Evolutionary conservation across 2,113 vertebrate species (phyloP).

Genomic region (Agapornis roseicollis): DNA sequence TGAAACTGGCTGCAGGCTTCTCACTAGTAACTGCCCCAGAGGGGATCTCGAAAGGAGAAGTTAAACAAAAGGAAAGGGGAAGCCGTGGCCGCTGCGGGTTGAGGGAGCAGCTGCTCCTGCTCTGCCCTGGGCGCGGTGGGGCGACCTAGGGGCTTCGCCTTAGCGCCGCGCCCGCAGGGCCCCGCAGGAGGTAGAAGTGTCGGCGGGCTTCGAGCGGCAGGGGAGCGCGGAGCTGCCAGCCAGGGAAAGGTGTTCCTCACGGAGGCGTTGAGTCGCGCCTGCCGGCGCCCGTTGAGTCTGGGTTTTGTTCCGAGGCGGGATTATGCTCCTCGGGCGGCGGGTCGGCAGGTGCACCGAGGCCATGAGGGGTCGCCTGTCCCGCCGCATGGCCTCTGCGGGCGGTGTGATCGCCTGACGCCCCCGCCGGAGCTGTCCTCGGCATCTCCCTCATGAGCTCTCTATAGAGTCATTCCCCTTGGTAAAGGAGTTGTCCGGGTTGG

Average conservation of each 20-base stretch:
- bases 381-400: neutral
- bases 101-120: neutral
- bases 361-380: neutral
- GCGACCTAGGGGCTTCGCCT: neutral
- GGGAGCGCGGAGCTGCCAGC: neutral
- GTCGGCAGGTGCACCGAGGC: slow-evolving; percentile 21
- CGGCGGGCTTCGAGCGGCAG: neutral
- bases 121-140: neutral
- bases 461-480: neutral
- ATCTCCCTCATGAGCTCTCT: fast-evolving
- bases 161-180: neutral
- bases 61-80: neutral
- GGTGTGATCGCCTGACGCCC: neutral
- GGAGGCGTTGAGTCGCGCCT: neutral
- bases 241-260: neutral
- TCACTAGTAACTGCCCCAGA: neutral
- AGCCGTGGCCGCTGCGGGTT: neutral
- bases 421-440: neutral
- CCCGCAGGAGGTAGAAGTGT: neutral
- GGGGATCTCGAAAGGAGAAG: neutral
- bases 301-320: neutral
- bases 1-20: neutral
- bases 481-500: neutral
- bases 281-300: neutral
- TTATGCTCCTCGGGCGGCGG: neutral